These are phyloP conservation scores for Oreocharis arfaki DNA, from an alignment of 2,113 vertebrate genomes.

Conservation along the genomic window DNA sequence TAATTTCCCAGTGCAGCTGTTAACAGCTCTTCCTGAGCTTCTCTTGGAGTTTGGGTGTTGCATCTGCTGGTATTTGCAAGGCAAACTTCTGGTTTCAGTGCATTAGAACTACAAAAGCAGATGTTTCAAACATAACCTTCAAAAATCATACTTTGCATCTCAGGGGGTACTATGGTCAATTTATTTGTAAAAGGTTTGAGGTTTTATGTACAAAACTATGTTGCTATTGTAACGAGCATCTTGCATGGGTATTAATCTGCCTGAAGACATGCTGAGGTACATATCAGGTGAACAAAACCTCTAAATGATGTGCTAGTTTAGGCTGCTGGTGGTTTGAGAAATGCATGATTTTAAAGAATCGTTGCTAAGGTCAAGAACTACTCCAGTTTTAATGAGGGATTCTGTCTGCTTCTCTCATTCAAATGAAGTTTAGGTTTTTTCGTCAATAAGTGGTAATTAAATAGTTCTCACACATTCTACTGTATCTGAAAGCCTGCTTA, in stretches of 20 bases:
- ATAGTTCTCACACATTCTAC: not conserved
- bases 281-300: not conserved
- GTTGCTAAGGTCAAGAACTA: not conserved
- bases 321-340: not conserved
- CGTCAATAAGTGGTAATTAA: not conserved
- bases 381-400: not conserved
- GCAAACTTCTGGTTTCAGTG: slow-evolving; percentile 17
- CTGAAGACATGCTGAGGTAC: not conserved
- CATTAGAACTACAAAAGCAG: slow-evolving; percentile 1
- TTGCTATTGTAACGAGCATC: not conserved
- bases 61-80: slow-evolving; percentile 16
- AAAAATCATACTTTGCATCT: not conserved
- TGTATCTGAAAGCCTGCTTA: not conserved
- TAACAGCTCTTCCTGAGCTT: slow-evolving; percentile 36
- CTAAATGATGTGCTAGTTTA: not conserved
- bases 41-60: slow-evolving; percentile 15
- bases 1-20: slow-evolving; percentile 49
- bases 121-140: not conserved
- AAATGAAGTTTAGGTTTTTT: not conserved
- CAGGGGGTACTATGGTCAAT: not conserved
- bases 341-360: not conserved
- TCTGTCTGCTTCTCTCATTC: not conserved
- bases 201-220: not conserved
- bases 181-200: not conserved
- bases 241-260: not conserved